Percentiles rank a stretch among this genome's conserved stretches.
Conservation (phyloP, 2,113 vertebrate species). For the Saccopteryx bilineata region DNA sequence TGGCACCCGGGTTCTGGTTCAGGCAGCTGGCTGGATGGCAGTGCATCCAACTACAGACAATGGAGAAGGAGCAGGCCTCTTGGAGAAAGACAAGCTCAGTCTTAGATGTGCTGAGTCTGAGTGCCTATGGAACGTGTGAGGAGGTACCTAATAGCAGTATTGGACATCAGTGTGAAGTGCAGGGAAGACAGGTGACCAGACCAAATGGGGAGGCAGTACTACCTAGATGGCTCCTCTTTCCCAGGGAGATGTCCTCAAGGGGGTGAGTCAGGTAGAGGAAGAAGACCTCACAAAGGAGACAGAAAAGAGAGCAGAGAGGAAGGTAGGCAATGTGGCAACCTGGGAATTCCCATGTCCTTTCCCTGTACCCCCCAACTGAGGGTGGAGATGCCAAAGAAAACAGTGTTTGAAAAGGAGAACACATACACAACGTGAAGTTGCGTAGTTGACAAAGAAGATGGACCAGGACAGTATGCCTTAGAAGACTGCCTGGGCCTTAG, state of each 20-base stretch:
- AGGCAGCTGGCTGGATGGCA: neutral
- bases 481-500: neutral
- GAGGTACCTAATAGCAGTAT: neutral
- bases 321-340: neutral
- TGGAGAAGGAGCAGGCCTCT: neutral
- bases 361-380: neutral
- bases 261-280: neutral
- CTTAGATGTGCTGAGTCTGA: neutral
- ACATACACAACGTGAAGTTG: neutral
- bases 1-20: neutral
- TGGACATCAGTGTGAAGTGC: neutral
- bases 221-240: neutral
- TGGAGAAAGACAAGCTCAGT: neutral
- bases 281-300: neutral
- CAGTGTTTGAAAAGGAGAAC: neutral
- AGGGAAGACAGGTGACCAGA: neutral
- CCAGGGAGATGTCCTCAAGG: neutral
- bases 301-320: neutral
- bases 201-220: neutral
- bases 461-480: neutral
- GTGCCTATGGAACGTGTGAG: neutral
- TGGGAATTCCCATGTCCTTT: neutral
- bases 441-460: neutral
- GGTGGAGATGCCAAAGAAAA: neutral
- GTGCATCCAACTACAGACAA: slow-evolving; percentile 14